These are phyloP conservation scores for Phyllotreta striolata DNA, from an alignment of 2,888 invertebrate genomes.

Conservation along the genomic window DNA sequence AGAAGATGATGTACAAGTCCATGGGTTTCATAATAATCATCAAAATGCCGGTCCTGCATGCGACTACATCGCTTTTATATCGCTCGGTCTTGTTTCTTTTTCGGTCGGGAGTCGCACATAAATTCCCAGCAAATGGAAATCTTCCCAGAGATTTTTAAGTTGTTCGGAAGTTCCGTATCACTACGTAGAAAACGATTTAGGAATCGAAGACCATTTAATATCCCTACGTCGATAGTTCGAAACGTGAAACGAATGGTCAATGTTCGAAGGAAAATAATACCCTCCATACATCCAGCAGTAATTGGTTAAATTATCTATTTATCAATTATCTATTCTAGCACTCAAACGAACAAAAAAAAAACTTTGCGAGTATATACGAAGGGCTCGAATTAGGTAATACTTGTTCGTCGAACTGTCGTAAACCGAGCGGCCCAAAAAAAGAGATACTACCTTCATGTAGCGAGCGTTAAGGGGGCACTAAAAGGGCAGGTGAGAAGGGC, in stretches of 20 bases:
- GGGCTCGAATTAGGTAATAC: neutral
- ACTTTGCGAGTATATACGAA: no score
- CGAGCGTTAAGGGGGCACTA: constrained; percentile 14
- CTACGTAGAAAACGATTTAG: constrained; percentile 19
- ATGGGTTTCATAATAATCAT: no score
- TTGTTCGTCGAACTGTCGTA: constrained; percentile 16
- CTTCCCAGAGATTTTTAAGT: constrained; percentile 42
- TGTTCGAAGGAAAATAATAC: no score
- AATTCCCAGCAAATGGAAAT: constrained; percentile 45
- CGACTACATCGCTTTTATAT: constrained; percentile 51
- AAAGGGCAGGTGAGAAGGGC: constrained; percentile 20
- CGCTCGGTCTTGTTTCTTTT: constrained; percentile 49
- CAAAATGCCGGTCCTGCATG: constrained; percentile 10
- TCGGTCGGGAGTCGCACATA: constrained; percentile 46
- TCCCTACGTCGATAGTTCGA: constrained; percentile 20
- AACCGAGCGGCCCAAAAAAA: constrained; percentile 12
- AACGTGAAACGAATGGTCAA: neutral
- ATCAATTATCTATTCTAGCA: no score
- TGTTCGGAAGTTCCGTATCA: constrained; percentile 36
- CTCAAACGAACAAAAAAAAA: no score
- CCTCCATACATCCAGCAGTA: no score
- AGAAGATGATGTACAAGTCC: no score
- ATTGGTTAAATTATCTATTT: no score
- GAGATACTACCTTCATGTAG: constrained; percentile 13
- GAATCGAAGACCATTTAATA: constrained; percentile 5